A percentile compares a stretch with the other conserved stretches of the same genome.
These are phyloP conservation scores for Ianthella basta DNA, from an alignment of 37 sponge, comb jelly and placozoan genomes.

Conservation along the genomic window DNA sequence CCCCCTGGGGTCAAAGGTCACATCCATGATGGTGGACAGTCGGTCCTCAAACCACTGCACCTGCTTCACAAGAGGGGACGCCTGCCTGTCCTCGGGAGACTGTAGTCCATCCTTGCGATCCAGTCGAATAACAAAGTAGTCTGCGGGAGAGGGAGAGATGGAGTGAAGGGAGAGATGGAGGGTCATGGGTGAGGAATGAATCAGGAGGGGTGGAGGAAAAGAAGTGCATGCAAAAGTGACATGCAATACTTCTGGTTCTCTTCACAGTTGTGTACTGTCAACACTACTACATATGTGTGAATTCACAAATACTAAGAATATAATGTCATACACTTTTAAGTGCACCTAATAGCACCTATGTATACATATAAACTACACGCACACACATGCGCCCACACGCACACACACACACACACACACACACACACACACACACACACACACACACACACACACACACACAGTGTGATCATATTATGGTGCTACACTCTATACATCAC, in stretches of 20 bases:
- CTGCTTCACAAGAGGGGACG: conserved; percentile 59
- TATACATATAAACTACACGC: neutral
- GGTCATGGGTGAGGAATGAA: too few species aligned
- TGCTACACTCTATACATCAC: too few species aligned
- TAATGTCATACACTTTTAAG: too few species aligned
- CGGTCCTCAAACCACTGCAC: conserved; percentile 81
- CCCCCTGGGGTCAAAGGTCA: conserved; percentile 66
- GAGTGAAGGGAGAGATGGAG: neutral
- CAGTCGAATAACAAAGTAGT: conserved; percentile 18
- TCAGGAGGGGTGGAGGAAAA: too few species aligned
- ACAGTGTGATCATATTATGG: neutral
- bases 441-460: conserved; percentile 24
- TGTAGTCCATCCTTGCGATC: too few species aligned
- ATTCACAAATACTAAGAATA: too few species aligned
- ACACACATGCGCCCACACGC: neutral
- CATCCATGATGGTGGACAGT: conserved; percentile 50
- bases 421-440: conserved; percentile 29
- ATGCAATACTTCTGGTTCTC: too few species aligned
- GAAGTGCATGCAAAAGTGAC: too few species aligned
- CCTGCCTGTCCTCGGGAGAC: neutral
- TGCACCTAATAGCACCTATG: neutral
- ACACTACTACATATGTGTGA: too few species aligned
- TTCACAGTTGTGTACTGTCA: too few species aligned
- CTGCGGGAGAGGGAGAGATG: neutral
- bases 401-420: conserved; percentile 29